A percentile compares a stretch with the other conserved stretches of the same genome.
phyloP scores from a whole-genome alignment of 2,113 vertebrate genomes.

The Piaya cayana region DNA sequence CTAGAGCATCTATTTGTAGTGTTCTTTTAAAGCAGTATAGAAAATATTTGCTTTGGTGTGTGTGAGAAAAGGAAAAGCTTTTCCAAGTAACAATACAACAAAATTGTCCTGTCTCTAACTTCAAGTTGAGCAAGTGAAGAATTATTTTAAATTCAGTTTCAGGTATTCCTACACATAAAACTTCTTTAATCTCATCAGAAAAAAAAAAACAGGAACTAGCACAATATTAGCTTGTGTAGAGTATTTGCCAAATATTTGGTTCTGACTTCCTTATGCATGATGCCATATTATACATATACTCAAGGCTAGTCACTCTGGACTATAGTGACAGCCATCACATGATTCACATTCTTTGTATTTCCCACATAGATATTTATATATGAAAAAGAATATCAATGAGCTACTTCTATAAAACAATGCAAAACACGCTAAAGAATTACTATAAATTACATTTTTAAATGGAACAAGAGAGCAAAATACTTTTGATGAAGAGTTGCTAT shows the following conservation, averaged over 20 bases:
- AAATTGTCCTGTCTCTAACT: neutral
- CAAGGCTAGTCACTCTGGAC: neutral
- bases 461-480: conserved; percentile 10
- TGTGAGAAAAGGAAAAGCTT: neutral
- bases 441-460: neutral
- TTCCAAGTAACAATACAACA: neutral
- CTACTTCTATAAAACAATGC: neutral
- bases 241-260: neutral
- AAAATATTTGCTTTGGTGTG: neutral
- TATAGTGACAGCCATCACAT: neutral
- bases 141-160: neutral
- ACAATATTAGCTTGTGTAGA: neutral
- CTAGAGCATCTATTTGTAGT: neutral
- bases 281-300: neutral
- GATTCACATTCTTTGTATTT: neutral
- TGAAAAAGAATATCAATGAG: neutral
- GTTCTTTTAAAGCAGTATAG: neutral
- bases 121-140: neutral
- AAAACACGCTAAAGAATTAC: neutral
- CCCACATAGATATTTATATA: neutral
- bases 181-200: neutral
- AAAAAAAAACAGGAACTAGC: neutral
- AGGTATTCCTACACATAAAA: neutral
- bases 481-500: neutral
- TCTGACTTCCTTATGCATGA: neutral